Base-by-base conservation (phyloP, 1,140 invertebrate species). In the Choristoneura fumiferana region DNA sequence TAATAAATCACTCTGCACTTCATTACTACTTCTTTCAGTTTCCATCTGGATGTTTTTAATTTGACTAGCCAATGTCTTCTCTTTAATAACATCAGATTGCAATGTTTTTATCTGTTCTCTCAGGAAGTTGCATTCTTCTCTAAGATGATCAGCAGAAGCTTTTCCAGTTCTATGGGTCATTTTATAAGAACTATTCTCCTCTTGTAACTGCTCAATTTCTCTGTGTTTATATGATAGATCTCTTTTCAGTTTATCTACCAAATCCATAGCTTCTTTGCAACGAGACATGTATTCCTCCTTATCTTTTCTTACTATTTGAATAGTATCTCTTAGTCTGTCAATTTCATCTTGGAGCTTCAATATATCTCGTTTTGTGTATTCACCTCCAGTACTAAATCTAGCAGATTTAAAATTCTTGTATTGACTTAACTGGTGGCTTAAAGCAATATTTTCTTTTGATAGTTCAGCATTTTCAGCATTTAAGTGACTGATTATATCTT, bases 21-120 rank as follows among this genome's bases (percentile, higher is more conserved):
- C 91, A 62, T 83, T 83, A 45, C 91, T 87, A 15, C 91, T 91
- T 72, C 91, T 90, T 79, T 93, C 92, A 35, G 91, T 92, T 86
- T 93, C 91, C 65, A 92, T 83, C 73, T 93, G 91, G 35, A 92
- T 78, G 38, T 91, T 89, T 76, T 92, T 93, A 57, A 90, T 85
- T 81, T 90, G 88, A 77, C 69, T 90, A 53, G 87, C 69, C 58
- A 89, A 61, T 45, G 89, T 87, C 70, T 89, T 90, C 66, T 87
- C 75, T 73, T 86, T 84, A 29, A 84, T 82, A 18, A 87, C 67
- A 70, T 89, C 86, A 60, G 71, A 72, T 71, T 89, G 84, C 57
- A 85, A 72, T 67, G 69, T 82, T 72, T 87, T 87, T 12, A 90
- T 67, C 79, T 87, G 83, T 60, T 90, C 85, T 63, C 73, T 78